These are phyloP conservation scores for Calonectris borealis DNA, from an alignment of 2,113 vertebrate genomes.

Conservation along the genomic window DNA sequence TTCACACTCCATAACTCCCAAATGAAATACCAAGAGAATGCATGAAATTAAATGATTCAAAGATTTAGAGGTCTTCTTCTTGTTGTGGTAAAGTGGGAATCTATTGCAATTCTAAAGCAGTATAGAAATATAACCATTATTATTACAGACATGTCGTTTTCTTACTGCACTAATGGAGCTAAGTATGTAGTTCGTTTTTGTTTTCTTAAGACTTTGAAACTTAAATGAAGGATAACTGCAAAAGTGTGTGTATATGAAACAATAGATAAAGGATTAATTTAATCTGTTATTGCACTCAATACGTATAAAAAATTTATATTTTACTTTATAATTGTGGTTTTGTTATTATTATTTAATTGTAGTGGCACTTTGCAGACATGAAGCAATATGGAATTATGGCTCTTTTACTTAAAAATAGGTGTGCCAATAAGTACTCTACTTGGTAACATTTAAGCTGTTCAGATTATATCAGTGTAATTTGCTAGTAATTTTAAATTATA, in stretches of 20 bases:
- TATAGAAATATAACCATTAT: background rate
- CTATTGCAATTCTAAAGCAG: conserved; percentile 32
- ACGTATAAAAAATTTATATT: background rate
- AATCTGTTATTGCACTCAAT: background rate
- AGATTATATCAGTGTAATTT: conserved; percentile 19
- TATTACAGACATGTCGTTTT: conserved; percentile 22
- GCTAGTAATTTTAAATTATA: conserved; percentile 4
- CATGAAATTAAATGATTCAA: conserved; percentile 68
- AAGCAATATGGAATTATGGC: background rate
- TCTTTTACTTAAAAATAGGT: background rate
- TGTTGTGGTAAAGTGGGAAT: conserved; percentile 6
- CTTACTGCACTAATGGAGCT: background rate
- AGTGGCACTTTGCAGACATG: background rate
- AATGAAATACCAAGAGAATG: conserved; percentile 70
- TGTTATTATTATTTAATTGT: background rate
- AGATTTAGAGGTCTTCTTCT: conserved; percentile 50
- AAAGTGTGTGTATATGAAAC: background rate
- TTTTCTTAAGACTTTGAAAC: conserved; percentile 15
- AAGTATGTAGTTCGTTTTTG: conserved; percentile 27
- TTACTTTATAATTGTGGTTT: background rate
- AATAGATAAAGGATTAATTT: background rate
- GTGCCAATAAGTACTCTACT: background rate
- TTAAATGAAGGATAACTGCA: conserved; percentile 1
- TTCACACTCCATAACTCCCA: conserved; percentile 72
- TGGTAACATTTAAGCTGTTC: background rate